Percentiles rank a stretch among this genome's conserved stretches.
Evolutionary conservation across 2,797 vertebrate species (phyloP).

Genomic region (Tinamus major): DNA sequence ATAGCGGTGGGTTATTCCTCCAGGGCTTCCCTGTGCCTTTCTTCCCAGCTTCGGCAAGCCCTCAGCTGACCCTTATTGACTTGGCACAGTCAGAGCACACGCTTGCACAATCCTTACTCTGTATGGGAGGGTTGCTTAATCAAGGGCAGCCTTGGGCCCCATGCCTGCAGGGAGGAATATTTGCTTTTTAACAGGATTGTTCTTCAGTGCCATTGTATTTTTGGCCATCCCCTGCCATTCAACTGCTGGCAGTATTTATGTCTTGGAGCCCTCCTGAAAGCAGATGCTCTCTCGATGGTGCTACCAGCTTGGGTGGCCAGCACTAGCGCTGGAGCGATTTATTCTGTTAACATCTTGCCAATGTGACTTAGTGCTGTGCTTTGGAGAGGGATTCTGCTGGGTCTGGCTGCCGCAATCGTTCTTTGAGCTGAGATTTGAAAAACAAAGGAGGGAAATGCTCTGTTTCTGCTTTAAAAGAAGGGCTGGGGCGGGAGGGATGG

Average conservation of each 20-base stretch:
- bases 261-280: neutral
- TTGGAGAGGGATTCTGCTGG: neutral
- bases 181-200: constrained; percentile 25
- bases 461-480: constrained; percentile 46
- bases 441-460: constrained; percentile 19
- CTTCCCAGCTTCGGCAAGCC: neutral
- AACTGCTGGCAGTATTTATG: neutral
- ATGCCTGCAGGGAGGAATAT: neutral
- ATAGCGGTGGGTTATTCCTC: neutral
- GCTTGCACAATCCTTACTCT: neutral
- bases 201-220: neutral
- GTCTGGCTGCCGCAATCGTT: constrained; percentile 48
- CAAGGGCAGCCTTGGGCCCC: neutral
- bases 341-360: neutral
- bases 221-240: neutral
- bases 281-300: neutral
- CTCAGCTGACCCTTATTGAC: neutral
- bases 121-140: neutral
- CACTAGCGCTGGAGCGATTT: neutral
- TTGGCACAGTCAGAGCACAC: neutral
- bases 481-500: neutral
- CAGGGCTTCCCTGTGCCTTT: neutral
- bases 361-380: neutral
- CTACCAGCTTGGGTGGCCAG: neutral
- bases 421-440: neutral